These are phyloP conservation scores for Phenganax marumi DNA, from an alignment of 92 coral and sea anemone genomes.

Conservation along the genomic window DNA sequence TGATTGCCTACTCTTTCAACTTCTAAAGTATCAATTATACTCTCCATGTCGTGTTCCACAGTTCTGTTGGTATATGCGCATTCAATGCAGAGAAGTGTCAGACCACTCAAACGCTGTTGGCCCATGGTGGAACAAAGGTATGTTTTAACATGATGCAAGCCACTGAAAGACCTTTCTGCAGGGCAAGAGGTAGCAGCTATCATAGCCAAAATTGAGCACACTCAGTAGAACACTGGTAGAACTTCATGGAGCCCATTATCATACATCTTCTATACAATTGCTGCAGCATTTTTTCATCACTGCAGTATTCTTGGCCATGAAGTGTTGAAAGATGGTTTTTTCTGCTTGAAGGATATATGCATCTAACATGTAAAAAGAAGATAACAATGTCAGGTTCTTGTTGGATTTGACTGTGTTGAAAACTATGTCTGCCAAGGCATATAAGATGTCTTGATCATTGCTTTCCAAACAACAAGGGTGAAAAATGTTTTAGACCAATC, in stretches of 20 bases:
- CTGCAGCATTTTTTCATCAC: slow-evolving; percentile 19
- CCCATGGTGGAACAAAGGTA: slow-evolving; percentile 31
- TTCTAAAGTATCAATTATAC: too few species aligned
- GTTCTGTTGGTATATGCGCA: too few species aligned
- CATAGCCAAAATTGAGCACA: background rate
- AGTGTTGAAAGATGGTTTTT: too few species aligned
- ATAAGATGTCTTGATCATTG: slow-evolving; percentile 43
- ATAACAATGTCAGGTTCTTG: background rate
- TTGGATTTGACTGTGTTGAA: background rate
- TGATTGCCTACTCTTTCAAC: too few species aligned
- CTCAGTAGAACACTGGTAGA: slow-evolving; percentile 33
- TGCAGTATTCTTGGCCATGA: too few species aligned
- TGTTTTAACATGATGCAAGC: background rate
- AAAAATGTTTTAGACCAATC: too few species aligned
- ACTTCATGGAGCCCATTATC: slow-evolving; percentile 44
- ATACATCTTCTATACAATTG: slow-evolving; percentile 36
- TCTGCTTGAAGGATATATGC: background rate
- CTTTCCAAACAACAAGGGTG: slow-evolving; percentile 18
- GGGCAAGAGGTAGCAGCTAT: background rate
- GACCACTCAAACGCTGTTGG: slow-evolving; percentile 30
- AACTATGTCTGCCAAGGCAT: slow-evolving; percentile 34
- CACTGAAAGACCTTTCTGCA: background rate
- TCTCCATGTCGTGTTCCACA: too few species aligned
- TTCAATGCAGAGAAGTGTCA: too few species aligned
- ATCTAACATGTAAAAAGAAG: background rate